Base-by-base conservation (phyloP, 2,888 invertebrate species). In the Molanna angustata region DNA sequence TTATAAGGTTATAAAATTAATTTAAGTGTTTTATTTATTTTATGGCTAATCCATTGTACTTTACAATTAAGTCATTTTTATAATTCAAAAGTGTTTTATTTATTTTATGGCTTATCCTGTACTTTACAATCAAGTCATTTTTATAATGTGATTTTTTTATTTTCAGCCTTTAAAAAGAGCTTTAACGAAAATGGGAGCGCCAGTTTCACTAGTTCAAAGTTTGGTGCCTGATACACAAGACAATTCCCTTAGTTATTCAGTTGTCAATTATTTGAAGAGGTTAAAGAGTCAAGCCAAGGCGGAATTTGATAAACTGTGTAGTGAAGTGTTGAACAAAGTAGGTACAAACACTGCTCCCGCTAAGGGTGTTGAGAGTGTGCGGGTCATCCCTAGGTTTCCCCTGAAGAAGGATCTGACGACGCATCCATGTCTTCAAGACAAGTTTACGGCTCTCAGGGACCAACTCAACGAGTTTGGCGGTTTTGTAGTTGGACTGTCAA, bases 281-380 rank as follows among this genome's bases (percentile, higher is more conserved):
- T 79, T 97, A 63, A 98, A 98, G 75, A 94, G 93, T 70, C 90
- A 92, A 69, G 95, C 94, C 16, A 92, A 93, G 72, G 80, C 86
- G 48, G 94, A 94, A 69, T 93, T 91, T 66, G 94, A 94, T 68
- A 86, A 90, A 66, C 78, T 93, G 35, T 93, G 93, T 63, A 83
- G 84, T 57, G 89, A 90, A 65, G 88, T 88, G 56, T 81, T 84
- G 61, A 84, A 84, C 61, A 83, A 86, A 68, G 71, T 81, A 62
- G 70, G 78, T 62, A 68, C 69, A 65, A 69, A 73, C 68, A 17
- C 57, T 49, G 69, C 70, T 1, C 70, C 67, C 1, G 79, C 80
- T 27, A 74, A 83, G 62, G 78, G 80, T 43, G 77, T 85, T 33
- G 90, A 91, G 67, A 87, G 88, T 50, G 85, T 90, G 1, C 80